Evolutionary conservation across 2,888 invertebrate species (phyloP), one percentile per base, ranked within the genome.

Genomic region (Cenopis cana): DNA sequence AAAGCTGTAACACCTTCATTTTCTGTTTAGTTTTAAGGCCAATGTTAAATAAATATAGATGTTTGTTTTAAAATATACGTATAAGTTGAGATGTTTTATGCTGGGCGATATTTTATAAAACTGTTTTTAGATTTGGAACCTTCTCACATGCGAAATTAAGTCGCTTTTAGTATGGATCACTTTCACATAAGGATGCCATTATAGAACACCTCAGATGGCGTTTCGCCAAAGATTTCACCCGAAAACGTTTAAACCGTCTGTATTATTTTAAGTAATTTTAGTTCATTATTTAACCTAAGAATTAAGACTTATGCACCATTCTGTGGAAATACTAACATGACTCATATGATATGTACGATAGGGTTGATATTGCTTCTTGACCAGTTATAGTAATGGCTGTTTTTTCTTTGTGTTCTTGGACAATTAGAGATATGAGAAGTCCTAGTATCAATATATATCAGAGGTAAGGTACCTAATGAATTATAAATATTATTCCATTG

Each of bases 191-290:
- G 2, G 29, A 4, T 4, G 24, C 5, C 24, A 4, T 17, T 56
- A 18, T 46, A 41, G 41, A 59, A 46, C 60, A 60, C 11, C 59
- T 41, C 59, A 20, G 60, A 60, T 60, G 60, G 60, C 60, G 38
- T 60, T 29, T 46, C 24, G 46, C 60, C 60, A 60, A 60, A 60
- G n/a, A n/a, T 24, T 46, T 60, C 46, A 60, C 11, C n/a, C 46
- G 46, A 46, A 60, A 60, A 60, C 41, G 41, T 46, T 5, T n/a
- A 46, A 14, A 9, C 18, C 36, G 17, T 17, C 18, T 14, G 12
- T 17, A 33, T 57, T 66, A 38, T 59, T 60, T 46, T 29, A 49
- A 49, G 18, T 17, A 18, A 61, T 17, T 61, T 61, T 17, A 61
- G 33, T 41, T 33, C 33, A 61, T 33, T 12, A 49, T 24, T 10